Evolutionary conservation across 2,888 invertebrate genomes (phyloP).

Genomic region (Microctonus hyperodae): DNA sequence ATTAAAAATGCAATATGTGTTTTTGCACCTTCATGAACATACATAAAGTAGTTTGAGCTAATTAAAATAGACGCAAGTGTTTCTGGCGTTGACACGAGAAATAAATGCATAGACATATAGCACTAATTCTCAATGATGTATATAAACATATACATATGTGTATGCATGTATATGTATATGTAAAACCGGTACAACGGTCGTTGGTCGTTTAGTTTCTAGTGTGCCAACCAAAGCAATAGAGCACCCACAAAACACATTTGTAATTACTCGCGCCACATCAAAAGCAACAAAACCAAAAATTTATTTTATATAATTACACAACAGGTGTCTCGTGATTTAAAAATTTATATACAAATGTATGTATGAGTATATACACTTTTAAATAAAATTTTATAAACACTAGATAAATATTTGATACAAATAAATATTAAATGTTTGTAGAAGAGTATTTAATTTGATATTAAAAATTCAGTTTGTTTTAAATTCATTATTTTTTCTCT

Average conservation of each 20-base stretch:
- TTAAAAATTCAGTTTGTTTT: too few species aligned
- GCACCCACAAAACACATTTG: slow-evolving; percentile 12
- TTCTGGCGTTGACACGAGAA: background rate
- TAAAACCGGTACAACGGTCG: background rate
- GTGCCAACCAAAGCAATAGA: background rate
- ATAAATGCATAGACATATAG: background rate
- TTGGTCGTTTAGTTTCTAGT: background rate
- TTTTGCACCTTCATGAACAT: background rate
- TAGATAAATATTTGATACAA: too few species aligned
- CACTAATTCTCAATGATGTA: background rate
- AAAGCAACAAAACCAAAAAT: slow-evolving; percentile 20
- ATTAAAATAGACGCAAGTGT: background rate
- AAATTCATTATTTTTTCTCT: too few species aligned
- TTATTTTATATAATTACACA: slow-evolving; percentile 34
- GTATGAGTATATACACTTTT: too few species aligned
- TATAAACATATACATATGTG: background rate
- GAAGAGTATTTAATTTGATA: too few species aligned
- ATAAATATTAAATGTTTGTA: too few species aligned
- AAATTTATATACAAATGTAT: background rate
- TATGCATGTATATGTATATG: background rate
- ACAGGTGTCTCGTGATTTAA: slow-evolving; percentile 28
- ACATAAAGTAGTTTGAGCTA: background rate
- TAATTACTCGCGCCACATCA: slow-evolving; percentile 8
- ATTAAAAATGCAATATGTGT: background rate
- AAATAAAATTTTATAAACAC: too few species aligned